These are phyloP conservation scores for Sipha flava DNA, from an alignment of 1,140 invertebrate genomes.

Conservation along the genomic window DNA sequence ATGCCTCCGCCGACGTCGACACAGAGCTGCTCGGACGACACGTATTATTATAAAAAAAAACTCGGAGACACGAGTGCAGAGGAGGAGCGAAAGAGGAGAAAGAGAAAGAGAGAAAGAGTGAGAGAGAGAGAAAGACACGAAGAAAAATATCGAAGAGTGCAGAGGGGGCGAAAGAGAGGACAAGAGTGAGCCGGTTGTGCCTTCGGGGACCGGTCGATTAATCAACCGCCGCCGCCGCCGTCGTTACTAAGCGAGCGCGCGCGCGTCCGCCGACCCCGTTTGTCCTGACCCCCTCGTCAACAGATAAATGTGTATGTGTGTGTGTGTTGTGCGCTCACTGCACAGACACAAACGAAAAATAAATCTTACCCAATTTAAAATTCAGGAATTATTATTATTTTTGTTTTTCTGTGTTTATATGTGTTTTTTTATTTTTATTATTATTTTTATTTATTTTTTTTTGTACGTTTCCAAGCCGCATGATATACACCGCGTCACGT, in stretches of 20 bases:
- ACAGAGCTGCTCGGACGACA: background rate
- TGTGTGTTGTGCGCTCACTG: background rate
- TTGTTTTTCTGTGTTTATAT: background rate
- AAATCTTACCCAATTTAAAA: conserved; percentile 8
- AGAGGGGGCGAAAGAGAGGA: too few relatives aligned
- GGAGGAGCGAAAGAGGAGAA: too few relatives aligned
- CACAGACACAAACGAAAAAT: conserved; percentile 1
- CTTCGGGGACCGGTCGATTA: conserved; percentile 24
- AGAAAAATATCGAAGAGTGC: too few relatives aligned
- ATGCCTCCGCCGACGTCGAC: background rate
- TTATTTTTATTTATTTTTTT: background rate
- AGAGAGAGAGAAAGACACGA: too few relatives aligned
- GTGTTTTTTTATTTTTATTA: background rate
- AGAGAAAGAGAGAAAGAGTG: too few relatives aligned
- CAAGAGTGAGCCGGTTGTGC: conserved; percentile 20
- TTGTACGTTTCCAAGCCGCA: too few relatives aligned
- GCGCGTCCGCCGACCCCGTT: background rate
- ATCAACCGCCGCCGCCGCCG: conserved; percentile 14
- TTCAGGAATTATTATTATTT: background rate
- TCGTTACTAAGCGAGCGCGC: background rate
- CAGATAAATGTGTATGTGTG: background rate
- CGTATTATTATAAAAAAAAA: background rate
- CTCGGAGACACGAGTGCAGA: background rate
- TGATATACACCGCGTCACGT: background rate
- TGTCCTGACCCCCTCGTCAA: background rate